Conservation (phyloP, 2,797 vertebrate species). For the Sebastes miniatus region DNA sequence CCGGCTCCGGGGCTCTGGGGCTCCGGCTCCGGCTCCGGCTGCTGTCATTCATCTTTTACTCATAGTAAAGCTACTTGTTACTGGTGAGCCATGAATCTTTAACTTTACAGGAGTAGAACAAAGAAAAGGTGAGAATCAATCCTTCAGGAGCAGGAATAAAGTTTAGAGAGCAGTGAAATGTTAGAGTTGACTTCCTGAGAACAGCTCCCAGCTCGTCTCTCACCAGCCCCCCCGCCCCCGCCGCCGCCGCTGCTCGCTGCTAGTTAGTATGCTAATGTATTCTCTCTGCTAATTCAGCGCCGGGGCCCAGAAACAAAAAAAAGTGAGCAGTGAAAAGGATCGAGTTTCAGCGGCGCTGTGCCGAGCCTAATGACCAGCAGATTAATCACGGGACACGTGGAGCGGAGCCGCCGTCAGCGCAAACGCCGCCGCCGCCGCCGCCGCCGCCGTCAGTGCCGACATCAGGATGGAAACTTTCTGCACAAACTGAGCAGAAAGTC, state of each 20-base stretch:
- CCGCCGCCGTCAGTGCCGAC: background rate
- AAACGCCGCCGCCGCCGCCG: too few relatives aligned
- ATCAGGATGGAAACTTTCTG: background rate
- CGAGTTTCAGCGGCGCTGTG: constrained; percentile 48
- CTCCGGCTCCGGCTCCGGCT: background rate
- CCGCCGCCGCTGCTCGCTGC: constrained; percentile 4
- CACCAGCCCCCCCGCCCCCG: background rate
- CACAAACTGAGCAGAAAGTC: background rate
- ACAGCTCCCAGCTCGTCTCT: constrained; percentile 31
- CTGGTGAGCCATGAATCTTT: background rate
- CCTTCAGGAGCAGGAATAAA: too few relatives aligned
- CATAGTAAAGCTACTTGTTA: background rate
- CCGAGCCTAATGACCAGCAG: constrained; percentile 61
- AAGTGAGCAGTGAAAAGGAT: constrained; percentile 68
- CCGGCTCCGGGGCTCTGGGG: background rate
- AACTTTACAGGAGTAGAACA: background rate
- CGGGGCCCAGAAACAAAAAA: constrained; percentile 55
- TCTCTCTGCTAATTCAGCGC: constrained; percentile 69
- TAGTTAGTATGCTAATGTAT: constrained; percentile 79
- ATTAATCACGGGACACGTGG: constrained; percentile 72
- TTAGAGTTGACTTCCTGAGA: constrained; percentile 54
- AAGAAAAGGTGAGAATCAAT: background rate
- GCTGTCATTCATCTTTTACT: background rate
- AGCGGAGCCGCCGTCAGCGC: constrained; percentile 7
- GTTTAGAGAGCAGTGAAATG: too few relatives aligned